Evolutionary conservation across 2,888 invertebrate species (phyloP).

Genomic region (Tetheella fluctuosa): DNA sequence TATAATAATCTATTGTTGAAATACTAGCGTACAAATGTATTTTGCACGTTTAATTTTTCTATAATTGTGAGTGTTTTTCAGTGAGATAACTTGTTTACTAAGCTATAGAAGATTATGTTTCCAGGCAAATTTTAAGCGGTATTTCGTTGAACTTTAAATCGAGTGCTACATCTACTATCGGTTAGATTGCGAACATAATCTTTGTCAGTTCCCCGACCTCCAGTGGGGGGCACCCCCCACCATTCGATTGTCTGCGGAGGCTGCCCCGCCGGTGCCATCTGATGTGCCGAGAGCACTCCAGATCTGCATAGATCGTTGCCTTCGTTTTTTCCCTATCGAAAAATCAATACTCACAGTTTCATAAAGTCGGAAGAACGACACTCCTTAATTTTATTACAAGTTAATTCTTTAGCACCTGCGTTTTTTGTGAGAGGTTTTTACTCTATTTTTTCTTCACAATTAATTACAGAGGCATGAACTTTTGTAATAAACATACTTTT

Average conservation of each 20-base stretch:
- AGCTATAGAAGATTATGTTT: not conserved
- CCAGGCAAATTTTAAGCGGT: not conserved
- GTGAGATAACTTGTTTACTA: not conserved
- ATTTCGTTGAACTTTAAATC: not conserved
- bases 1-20: no score
- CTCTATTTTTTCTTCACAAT: slow-evolving; percentile 22
- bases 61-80: not conserved
- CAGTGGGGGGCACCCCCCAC: slow-evolving; percentile 69
- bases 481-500: slow-evolving; percentile 12
- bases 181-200: slow-evolving; percentile 54
- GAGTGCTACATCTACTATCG: slow-evolving; percentile 23
- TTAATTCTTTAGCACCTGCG: slow-evolving; percentile 45
- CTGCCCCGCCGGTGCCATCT: slow-evolving; percentile 84
- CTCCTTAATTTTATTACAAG: slow-evolving; percentile 71
- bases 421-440: slow-evolving; percentile 31
- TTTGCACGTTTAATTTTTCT: no score
- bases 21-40: not conserved
- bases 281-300: slow-evolving; percentile 84
- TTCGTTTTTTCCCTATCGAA: slow-evolving; percentile 84
- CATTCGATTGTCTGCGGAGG: slow-evolving; percentile 85
- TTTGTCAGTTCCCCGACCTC: slow-evolving; percentile 77
- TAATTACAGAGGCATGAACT: slow-evolving; percentile 15
- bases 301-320: slow-evolving; percentile 85
- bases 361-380: slow-evolving; percentile 74
- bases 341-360: slow-evolving; percentile 82